Conservation (phyloP, 2,888 invertebrate genomes). For the Luperina testacea region DNA sequence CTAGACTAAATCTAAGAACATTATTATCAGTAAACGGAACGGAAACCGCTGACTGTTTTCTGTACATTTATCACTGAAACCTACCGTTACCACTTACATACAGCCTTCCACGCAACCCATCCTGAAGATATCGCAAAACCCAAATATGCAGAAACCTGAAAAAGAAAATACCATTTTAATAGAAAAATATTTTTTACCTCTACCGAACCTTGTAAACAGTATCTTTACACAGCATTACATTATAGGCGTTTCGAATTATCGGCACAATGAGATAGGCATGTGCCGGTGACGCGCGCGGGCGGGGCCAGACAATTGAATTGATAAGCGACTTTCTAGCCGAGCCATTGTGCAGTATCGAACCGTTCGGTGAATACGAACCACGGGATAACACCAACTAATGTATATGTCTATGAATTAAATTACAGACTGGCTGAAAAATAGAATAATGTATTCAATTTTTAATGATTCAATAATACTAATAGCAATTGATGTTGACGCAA, state of each 20-base stretch:
- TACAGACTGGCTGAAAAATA: slow-evolving; percentile 33
- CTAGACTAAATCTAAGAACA: background rate
- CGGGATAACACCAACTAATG: slow-evolving; percentile 38
- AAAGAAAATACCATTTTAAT: background rate
- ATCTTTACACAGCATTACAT: slow-evolving; percentile 55
- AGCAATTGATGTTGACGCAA: too few species aligned
- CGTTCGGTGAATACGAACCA: slow-evolving; percentile 47
- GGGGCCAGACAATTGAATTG: slow-evolving; percentile 87
- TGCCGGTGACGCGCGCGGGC: slow-evolving; percentile 77
- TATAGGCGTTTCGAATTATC: slow-evolving; percentile 75
- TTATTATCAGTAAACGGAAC: background rate
- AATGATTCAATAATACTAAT: background rate
- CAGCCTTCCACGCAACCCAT: background rate
- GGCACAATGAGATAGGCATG: slow-evolving; percentile 80
- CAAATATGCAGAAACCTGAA: background rate
- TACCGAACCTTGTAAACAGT: slow-evolving; percentile 35
- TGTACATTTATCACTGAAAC: background rate
- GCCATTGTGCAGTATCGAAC: slow-evolving; percentile 60
- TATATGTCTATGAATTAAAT: slow-evolving; percentile 43
- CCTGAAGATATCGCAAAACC: background rate
- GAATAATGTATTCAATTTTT: background rate
- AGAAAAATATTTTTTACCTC: background rate
- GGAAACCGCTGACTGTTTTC: background rate
- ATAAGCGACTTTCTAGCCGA: slow-evolving; percentile 85
- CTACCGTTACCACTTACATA: background rate